Base-by-base conservation (phyloP, 2,113 vertebrate genomes). In the Meles meles region DNA sequence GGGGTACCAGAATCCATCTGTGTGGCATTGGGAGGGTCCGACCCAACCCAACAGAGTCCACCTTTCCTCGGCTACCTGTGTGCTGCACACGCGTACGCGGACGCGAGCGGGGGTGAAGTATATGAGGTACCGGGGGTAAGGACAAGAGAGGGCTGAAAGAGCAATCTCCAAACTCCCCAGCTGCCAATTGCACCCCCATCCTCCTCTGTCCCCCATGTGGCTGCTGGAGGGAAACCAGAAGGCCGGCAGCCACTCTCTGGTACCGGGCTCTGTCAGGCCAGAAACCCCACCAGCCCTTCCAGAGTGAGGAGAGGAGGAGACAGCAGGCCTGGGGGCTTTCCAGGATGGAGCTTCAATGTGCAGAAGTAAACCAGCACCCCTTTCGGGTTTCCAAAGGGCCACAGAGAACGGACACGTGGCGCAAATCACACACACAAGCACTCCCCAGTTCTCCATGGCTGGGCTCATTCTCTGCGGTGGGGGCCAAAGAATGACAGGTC, bases 321-420 rank as follows among this genome's bases (percentile, higher is more conserved):
- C 37, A 29, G 27, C 7, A 31, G 82, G 72, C 39, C 7, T 4
- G 47, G 55, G 44, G 63, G 23, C 85, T 69, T 93, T 49, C 74
- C 80, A 12, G 67, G 87, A 88, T 15, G n/a, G 67, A 61, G 61
- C 39, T 85, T 74, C 18, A 14, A 9, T 18, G 59, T 27, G 79
- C n/a, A 84, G 52, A 92, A 76, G 17, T 25, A n/a, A 76, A 90
- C 42, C 87, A 85, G 63, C 47, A 76, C 80, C 65, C 47, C 86
- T 91, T 87, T 71, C 63, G 23, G 65, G 80, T 77, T 81, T 76
- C 88, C n/a, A 55, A 5, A 0, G 71, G 92, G 87, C 81, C 23
- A 27, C 3, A 3, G 76, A 49, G 31, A 88, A 9, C 8, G 59
- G 96, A 96, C 61, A 96, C 95, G 77, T 98, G 97, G 97, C 97